phyloP scores from a whole-genome alignment of 1,140 invertebrate species.

The Aphaenogaster ashmeadi region DNA sequence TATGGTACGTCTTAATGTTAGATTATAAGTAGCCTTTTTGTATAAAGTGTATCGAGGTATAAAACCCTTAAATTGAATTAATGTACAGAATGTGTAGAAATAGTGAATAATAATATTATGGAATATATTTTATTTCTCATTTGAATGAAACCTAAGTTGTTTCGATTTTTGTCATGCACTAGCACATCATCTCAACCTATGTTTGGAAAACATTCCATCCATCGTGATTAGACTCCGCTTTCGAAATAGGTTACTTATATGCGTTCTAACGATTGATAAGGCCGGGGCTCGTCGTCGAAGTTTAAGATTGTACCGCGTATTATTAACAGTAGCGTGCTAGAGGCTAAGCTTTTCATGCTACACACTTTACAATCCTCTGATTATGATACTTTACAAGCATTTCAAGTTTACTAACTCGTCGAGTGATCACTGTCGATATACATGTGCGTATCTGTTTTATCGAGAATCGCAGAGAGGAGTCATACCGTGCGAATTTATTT shows the following conservation, averaged over 20 bases:
- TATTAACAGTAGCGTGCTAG: slow-evolving; percentile 56
- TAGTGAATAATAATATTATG: slow-evolving; percentile 88
- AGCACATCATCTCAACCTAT: slow-evolving; percentile 75
- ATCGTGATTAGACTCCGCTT: slow-evolving; percentile 73
- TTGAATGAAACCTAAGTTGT: slow-evolving; percentile 86
- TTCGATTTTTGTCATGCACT: slow-evolving; percentile 82
- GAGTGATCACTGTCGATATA: slow-evolving; percentile 65
- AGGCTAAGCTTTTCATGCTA: slow-evolving; percentile 54
- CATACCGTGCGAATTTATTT: slow-evolving; percentile 74
- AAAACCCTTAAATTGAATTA: slow-evolving; percentile 87
- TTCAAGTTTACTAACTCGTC: slow-evolving; percentile 59
- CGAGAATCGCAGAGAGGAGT: slow-evolving; percentile 33
- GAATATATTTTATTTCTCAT: slow-evolving; percentile 88
- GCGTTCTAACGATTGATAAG: slow-evolving; percentile 67
- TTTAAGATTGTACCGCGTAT: slow-evolving; percentile 64
- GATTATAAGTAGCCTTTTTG: slow-evolving; percentile 88
- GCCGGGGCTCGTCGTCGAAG: slow-evolving; percentile 61
- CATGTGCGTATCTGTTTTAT: slow-evolving; percentile 71
- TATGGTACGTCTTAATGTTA: slow-evolving; percentile 88
- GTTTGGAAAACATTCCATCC: slow-evolving; percentile 81
- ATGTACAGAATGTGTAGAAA: slow-evolving; percentile 88
- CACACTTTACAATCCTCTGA: slow-evolving; percentile 40
- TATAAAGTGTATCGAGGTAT: slow-evolving; percentile 88
- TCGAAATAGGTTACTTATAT: slow-evolving; percentile 72
- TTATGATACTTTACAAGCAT: slow-evolving; percentile 61